phyloP scores from a whole-genome alignment of 2,888 invertebrate species.

The Agriopis aurantiaria region DNA sequence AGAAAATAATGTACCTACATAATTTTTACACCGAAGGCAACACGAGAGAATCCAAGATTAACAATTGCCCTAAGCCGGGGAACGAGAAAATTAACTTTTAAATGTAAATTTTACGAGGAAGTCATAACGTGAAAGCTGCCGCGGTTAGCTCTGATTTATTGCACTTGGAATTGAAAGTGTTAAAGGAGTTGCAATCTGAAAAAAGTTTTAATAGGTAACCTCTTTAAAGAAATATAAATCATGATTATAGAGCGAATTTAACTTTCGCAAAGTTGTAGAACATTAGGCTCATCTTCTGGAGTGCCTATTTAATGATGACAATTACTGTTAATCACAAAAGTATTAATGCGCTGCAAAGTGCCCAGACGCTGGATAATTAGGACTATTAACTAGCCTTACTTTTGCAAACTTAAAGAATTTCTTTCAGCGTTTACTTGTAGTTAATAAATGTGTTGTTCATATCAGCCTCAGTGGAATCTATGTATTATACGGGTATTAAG shows the following conservation, averaged over 20 bases:
- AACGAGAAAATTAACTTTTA: constrained; percentile 84
- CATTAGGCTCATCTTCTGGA: constrained; percentile 75
- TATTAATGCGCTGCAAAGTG: constrained; percentile 61
- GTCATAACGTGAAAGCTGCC: constrained; percentile 85
- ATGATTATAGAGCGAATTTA: constrained; percentile 75
- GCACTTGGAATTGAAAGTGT: constrained; percentile 84
- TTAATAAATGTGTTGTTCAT: neutral
- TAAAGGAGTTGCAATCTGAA: constrained; percentile 85
- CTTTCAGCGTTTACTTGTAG: neutral
- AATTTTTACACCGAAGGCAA: constrained; percentile 66
- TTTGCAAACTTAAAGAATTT: neutral
- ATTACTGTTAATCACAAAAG: constrained; percentile 67
- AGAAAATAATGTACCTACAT: constrained; percentile 59
- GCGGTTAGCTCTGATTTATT: constrained; percentile 84
- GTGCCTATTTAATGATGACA: constrained; percentile 75
- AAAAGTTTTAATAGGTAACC: constrained; percentile 85
- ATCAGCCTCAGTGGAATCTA: neutral
- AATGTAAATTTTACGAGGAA: constrained; percentile 86
- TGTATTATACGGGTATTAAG: no score
- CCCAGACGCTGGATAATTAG: constrained; percentile 42
- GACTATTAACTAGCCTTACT: constrained; percentile 32
- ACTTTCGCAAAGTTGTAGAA: constrained; percentile 76
- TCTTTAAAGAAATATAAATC: constrained; percentile 85
- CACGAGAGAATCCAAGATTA: constrained; percentile 78
- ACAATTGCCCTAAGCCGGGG: constrained; percentile 78